phyloP scores from a whole-genome alignment of 30 jellyfish, hydroid and myxozoan genomes.

The Aurelia sp. region DNA sequence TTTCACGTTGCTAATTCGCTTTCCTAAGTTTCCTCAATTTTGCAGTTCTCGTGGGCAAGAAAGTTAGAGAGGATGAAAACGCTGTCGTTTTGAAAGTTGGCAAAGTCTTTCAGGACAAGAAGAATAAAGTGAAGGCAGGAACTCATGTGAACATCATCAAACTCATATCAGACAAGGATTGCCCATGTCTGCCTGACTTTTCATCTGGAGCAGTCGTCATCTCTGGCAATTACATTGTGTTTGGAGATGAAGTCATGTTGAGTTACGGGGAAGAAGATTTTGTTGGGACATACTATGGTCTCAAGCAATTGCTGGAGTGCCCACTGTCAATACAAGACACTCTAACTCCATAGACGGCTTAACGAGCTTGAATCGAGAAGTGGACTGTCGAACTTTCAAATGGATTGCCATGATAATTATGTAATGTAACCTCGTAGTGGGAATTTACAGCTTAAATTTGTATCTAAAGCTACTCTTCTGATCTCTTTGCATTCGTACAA shows the following conservation, averaged over 20 bases:
- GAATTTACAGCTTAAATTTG: too few relatives aligned
- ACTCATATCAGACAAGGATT: background rate
- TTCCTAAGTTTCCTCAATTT: background rate
- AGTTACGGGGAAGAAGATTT: conserved; percentile 12
- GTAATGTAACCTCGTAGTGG: too few relatives aligned
- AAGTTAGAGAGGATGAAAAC: conserved; percentile 4
- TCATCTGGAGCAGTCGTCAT: conserved; percentile 18
- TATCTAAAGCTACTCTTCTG: too few relatives aligned
- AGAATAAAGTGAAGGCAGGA: background rate
- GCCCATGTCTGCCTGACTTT: conserved; percentile 13
- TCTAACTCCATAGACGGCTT: too few relatives aligned
- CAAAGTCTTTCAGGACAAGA: conserved; percentile 22
- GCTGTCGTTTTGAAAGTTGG: background rate
- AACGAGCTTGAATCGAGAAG: too few relatives aligned
- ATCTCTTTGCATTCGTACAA: too few relatives aligned
- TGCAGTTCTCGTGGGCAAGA: conserved; percentile 46
- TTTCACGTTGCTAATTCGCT: background rate
- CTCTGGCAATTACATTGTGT: conserved; percentile 15
- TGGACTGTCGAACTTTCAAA: too few relatives aligned
- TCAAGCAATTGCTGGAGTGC: conserved; percentile 19
- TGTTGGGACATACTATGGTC: conserved; percentile 38
- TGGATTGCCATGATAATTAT: too few relatives aligned
- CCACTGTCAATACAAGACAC: background rate
- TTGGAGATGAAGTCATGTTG: background rate
- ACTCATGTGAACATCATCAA: background rate